These are phyloP conservation scores for Oryzias celebensis DNA, from an alignment of 2,113 vertebrate species.

Conservation along the genomic window DNA sequence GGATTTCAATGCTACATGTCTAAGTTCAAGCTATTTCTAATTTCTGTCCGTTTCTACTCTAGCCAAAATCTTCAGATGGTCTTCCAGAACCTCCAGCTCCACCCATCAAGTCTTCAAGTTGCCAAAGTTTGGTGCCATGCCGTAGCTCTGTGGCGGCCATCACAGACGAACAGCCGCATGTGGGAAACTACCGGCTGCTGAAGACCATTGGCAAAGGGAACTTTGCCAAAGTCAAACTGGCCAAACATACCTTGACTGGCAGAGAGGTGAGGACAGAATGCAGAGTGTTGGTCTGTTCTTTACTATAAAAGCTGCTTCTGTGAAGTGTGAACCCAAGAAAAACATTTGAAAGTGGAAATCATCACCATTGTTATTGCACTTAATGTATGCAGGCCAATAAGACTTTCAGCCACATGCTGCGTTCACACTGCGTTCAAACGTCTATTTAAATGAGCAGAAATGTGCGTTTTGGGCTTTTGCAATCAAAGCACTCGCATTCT, in stretches of 20 bases:
- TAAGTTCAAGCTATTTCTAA: not conserved
- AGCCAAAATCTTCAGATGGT: constrained; percentile 33
- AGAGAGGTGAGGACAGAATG: constrained; percentile 56
- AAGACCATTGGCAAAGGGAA: constrained; percentile 74
- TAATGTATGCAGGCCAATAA: too few relatives aligned
- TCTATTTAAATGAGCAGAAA: too few relatives aligned
- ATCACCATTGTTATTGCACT: too few relatives aligned
- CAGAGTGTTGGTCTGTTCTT: not conserved
- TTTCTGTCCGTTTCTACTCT: not conserved
- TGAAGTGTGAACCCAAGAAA: too few relatives aligned
- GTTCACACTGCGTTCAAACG: too few relatives aligned
- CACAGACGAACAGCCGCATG: constrained; percentile 59
- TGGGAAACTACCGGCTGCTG: constrained; percentile 68
- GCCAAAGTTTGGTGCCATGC: constrained; percentile 26
- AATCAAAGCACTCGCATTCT: too few relatives aligned
- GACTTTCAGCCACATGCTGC: too few relatives aligned
- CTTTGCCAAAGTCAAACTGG: constrained; percentile 74
- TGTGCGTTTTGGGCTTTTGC: too few relatives aligned
- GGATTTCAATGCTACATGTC: not conserved
- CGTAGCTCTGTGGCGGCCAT: constrained; percentile 35
- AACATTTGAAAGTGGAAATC: too few relatives aligned
- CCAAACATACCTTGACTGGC: constrained; percentile 61
- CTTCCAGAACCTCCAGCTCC: constrained; percentile 32
- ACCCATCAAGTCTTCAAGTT: constrained; percentile 35
- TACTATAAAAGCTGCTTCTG: too few relatives aligned